Base-by-base conservation (phyloP, 2,113 vertebrate species). In the Falcunculus frontatus region DNA sequence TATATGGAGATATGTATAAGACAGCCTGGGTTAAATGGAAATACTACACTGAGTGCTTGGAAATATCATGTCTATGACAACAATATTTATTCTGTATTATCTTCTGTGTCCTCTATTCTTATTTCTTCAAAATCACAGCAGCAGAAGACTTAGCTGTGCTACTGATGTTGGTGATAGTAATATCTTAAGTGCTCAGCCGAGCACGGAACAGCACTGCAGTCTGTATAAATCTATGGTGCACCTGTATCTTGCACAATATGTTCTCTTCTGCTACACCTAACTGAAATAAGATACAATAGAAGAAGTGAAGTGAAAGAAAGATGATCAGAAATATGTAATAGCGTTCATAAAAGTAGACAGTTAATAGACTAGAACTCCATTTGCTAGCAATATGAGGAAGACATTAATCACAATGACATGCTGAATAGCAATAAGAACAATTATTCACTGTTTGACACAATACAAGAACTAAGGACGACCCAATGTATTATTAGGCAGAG, bases 341-440 rank as follows among this genome's bases (percentile, higher is more conserved):
- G 42, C 50, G 86, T 83, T 93, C 72, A 88, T 80, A 90, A 93
- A 92, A 93, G 32, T 47, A 93, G 94, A 80, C 59, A 92, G 83
- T 80, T 94, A 94, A 92, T 88, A 93, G 94, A 86, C 88, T 97
- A 94, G 83, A 94, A 93, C 92, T 93, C 72, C 69, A 78, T 92
- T 86, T 93, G 41, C 59, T 57, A 88, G 72, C 63, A 90, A 53
- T 90, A 76, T 46, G 39, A 86, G 29, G 30, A 77, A 90, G 67
- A 73, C 72, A 92, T 97, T 95, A 90, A 94, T 94, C 95, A 94
- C 41, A 57, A 39, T 80, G 75, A 80, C 11, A 19, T 62, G 30
- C 68, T 77, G 82, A 79, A 92, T 74, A 93, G 50, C 49, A 95
- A 63, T 87, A 94, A 75, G 82, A 93, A 83, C 79, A 92, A 88